Percentiles rank a stretch among this genome's conserved stretches.
Evolutionary conservation across 2,888 invertebrate species (phyloP).

Genomic region (Ctena decussata): DNA sequence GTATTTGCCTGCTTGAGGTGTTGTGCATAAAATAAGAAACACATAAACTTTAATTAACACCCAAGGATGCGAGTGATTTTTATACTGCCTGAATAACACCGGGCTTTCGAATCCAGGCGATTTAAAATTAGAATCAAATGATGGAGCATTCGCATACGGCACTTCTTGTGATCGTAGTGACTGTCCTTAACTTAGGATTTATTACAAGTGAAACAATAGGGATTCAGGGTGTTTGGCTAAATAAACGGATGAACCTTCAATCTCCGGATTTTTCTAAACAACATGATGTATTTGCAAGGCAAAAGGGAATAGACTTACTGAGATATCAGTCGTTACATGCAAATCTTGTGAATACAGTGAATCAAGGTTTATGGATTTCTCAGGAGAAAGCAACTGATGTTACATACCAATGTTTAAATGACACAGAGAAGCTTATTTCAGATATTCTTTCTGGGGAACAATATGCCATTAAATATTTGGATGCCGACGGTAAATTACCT

Average conservation of each 20-base stretch:
- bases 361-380: background rate
- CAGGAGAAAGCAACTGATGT: background rate
- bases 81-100: too few species aligned
- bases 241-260: background rate
- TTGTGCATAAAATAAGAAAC: too few species aligned
- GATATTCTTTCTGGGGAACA: conserved; percentile 6
- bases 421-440: conserved; percentile 30
- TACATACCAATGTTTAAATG: conserved; percentile 31
- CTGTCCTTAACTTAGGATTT: background rate
- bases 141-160: too few species aligned
- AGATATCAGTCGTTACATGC: background rate
- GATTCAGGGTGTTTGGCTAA: background rate
- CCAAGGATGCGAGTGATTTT: too few species aligned
- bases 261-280: background rate
- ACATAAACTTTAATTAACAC: too few species aligned
- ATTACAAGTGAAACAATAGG: background rate
- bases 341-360: background rate
- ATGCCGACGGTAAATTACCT: conserved; percentile 43
- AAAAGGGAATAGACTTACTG: background rate
- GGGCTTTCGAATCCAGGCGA: too few species aligned
- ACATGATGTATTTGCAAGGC: background rate
- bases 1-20: too few species aligned
- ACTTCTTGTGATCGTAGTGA: too few species aligned
- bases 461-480: conserved; percentile 34
- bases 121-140: too few species aligned